phyloP scores from a whole-genome alignment of 2,113 vertebrate genomes.

The Chionomys nivalis region DNA sequence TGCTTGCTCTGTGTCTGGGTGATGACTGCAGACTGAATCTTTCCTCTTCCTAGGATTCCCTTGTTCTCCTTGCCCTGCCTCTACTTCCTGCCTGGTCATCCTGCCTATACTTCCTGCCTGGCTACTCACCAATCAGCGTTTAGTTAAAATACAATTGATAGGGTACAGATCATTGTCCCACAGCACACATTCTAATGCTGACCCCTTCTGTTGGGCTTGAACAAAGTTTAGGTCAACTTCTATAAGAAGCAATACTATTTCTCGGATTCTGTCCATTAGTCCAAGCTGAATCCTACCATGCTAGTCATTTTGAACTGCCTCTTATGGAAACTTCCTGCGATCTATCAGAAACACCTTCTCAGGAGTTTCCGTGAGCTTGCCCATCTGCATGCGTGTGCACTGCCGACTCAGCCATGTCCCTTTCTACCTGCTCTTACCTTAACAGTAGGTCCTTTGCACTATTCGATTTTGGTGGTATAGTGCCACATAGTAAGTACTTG shows the following conservation, averaged over 20 bases:
- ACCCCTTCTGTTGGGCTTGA: not conserved
- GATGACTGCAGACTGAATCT: too few relatives aligned
- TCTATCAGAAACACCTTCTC: not conserved
- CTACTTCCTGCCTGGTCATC: too few relatives aligned
- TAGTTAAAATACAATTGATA: too few relatives aligned
- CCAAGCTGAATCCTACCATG: not conserved
- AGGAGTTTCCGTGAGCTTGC: not conserved
- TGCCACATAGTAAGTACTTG: not conserved
- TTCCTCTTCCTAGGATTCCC: too few relatives aligned
- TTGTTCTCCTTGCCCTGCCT: too few relatives aligned
- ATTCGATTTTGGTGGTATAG: not conserved
- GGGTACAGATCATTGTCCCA: too few relatives aligned
- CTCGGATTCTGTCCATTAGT: not conserved
- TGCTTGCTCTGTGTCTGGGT: too few relatives aligned
- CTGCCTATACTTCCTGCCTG: too few relatives aligned
- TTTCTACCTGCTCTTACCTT: not conserved
- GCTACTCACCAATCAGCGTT: too few relatives aligned
- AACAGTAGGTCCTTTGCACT: not conserved
- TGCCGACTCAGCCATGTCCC: not conserved
- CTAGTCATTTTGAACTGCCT: not conserved
- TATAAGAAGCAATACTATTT: not conserved
- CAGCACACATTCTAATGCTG: not conserved
- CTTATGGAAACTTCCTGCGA: not conserved
- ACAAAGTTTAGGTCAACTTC: not conserved
- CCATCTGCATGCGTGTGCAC: not conserved